Base-by-base conservation (phyloP, 1,140 invertebrate genomes). In the Brachionus manjavacas region DNA sequence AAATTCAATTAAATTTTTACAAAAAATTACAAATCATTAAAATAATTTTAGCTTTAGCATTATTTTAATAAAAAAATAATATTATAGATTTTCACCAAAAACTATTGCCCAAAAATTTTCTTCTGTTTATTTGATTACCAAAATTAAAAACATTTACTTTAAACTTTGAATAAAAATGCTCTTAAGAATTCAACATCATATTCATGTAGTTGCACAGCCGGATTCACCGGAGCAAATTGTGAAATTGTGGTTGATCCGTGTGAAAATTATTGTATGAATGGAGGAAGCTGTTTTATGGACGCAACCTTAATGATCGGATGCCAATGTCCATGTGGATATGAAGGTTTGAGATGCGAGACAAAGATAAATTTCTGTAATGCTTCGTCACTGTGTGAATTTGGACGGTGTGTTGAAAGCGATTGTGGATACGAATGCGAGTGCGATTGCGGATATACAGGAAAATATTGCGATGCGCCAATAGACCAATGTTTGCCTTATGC, bases 341-440 rank as follows among this genome's bases (percentile, higher is more conserved):
- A 94, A 16, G 96, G 96, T n/a, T 98, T 97, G 91, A 92, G 95
- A 31, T 98, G 96, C 87, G 94, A 98, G 86, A 92, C 95, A 84
- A 98, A 97, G 88, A 94, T 96, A 55, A 93, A 98, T 86, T 90
- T 98, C 0, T 98, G 96, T 66, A 55, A 80, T 31, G 49, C 49
- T 64, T 39, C 28, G 8, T 46, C 60, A 2, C 23, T 89, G 2
- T 91, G 90, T 84, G 85, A 88, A 20, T 89, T 90, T 80, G 84
- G 72, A 20, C 74, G 49, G 11, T 79, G 68, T 11, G 89, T 88
- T 85, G 31, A 64, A 70, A 23, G 12, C 23, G n/a, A 7, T 25
- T 43, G 60, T 25, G 80, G 80, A 41, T 46, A 46, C 11, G 25
- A 14, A 43, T 83, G 80, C 20, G 55, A 25, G 11, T 83, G 80